Base-by-base conservation (phyloP, 2,797 vertebrate species). In the Cichlasoma orientale region DNA sequence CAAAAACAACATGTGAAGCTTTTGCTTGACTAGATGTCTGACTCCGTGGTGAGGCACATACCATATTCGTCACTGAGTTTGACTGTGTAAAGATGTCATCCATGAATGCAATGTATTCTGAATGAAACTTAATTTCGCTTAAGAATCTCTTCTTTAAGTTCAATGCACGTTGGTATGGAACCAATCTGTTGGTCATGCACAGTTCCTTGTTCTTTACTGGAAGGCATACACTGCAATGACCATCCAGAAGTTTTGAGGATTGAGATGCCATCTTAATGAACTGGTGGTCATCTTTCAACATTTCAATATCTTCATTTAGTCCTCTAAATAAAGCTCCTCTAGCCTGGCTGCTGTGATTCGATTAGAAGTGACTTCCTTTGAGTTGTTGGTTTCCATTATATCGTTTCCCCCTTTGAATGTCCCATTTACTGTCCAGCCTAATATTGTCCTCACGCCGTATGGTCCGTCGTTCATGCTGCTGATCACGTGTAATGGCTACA, bases 1-100 rank as follows among this genome's bases (percentile, higher is more conserved):
- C n/a, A n/a, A n/a, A 85, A 6, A 84, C 82, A 6, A 82, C 38
- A 0, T 6, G 5, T n/a, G n/a, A 3, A 83, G 33, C 0, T 80
- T 90, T 21, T 82, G 69, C 7, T 87, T 84, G 38, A 16, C 19
- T 56, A 58, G 77, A 74, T 86, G 82, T 86, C 78, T 83, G 19
- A 87, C 79, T 56, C 75, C 54, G 12, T 88, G 86, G 2, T 87
- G 86, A 56, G 82, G 88, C 50, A 89, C 31, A 79, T 85, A 85
- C 89, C 78, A 88, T 5, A 23, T 86, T 82, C 19, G 0, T 7
- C 79, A 27, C 27, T 9, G 1, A 78, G 9, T 6, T 74, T 56
- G 7, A n/a, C n/a, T n/a, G n/a, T n/a, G n/a, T n/a, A 66, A 77
- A 10, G 1, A 77, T 3, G 33, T 78, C 2, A 2, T 70, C 27